Evolutionary conservation across 2,797 vertebrate species (phyloP), one percentile per base, ranked within the genome.

Genomic region (Ataeniobius toweri): DNA sequence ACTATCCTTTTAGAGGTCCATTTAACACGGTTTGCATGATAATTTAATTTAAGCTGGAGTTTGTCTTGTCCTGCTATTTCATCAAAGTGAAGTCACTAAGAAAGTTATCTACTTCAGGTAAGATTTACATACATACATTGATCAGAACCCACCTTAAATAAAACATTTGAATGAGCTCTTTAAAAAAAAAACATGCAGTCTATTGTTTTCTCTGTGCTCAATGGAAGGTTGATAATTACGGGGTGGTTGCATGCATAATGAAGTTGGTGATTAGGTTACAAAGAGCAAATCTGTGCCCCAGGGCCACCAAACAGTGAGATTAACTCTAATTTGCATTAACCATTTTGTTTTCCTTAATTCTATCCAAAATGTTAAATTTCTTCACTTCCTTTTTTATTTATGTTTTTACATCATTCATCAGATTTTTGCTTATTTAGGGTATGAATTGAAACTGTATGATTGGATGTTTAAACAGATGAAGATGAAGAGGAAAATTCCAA

Each of bases 281-380:
- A 76, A 58, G 22, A 65, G 51, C 28, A 50, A 70, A 69, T 69
- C 20, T 75, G 55, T 77, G 20, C n/a, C 44, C 53, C 24, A 46
- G 58, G 71, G 20, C 39, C 18, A 48, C 53, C 7, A 58, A 22
- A 56, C 71, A 44, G 20, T 6, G 75, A 41, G 51, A 10, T 5
- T 4, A 0, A 36, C 20, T 20, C 26, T 53, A 31, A 13, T 36
- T 71, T 71, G 9, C 28, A 53, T 53, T 6, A 12, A 53, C 9
- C 1, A 4, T 36, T 12, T 24, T 5, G 5, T 55, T 53, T 53
- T 28, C 12, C 65, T 24, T 74, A 3, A 41, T 41, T 63, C 0
- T 48, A 71, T n/a, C 22, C 41, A 18, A 44, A 4, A 2, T 44
- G 0, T 1, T 22, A 3, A 28, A 10, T 53, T 56, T 0, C 6